Percentiles rank a stretch among this genome's conserved stretches.
phyloP scores from a whole-genome alignment of 2,797 vertebrate species.

The Amblyopsis hoosieri region DNA sequence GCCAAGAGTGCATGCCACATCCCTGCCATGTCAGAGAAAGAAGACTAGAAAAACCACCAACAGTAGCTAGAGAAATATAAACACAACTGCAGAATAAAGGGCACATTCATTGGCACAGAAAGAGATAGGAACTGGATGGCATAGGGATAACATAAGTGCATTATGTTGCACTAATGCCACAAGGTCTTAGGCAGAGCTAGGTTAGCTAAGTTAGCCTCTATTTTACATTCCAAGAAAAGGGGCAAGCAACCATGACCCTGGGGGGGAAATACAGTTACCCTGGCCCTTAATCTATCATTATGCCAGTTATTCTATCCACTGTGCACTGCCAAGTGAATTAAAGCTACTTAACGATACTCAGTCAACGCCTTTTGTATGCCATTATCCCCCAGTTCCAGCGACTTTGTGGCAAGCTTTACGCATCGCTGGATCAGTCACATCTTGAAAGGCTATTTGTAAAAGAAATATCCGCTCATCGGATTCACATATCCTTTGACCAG shows the following conservation, averaged over 20 bases:
- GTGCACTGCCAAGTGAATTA: conserved; percentile 67
- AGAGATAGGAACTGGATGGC: conserved; percentile 55
- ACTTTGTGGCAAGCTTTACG: conserved; percentile 64
- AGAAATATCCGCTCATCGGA: conserved; percentile 66
- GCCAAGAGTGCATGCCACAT: conserved; percentile 68
- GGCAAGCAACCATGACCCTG: conserved; percentile 53
- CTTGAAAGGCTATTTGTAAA: conserved; percentile 68
- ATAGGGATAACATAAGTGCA: conserved; percentile 48
- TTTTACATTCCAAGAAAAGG: conserved; percentile 62
- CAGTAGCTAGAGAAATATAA: conserved; percentile 67
- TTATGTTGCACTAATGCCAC: conserved; percentile 58
- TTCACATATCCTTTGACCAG: conserved; percentile 53
- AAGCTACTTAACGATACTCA: conserved; percentile 72
- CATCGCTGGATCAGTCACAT: conserved; percentile 65
- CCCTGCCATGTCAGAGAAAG: conserved; percentile 68
- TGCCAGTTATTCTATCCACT: conserved; percentile 65
- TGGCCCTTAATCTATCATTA: conserved; percentile 66
- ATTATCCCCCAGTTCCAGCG: conserved; percentile 71
- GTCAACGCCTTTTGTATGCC: conserved; percentile 67
- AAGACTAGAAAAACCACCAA: conserved; percentile 67
- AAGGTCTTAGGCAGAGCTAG: conserved; percentile 54
- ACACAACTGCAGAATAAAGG: conserved; percentile 74
- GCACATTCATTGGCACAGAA: conserved; percentile 71
- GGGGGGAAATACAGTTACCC: conserved; percentile 62
- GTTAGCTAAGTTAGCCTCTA: conserved; percentile 47